These are phyloP conservation scores for Petrocephalus microphthalmus DNA, from an alignment of 2,113 vertebrate genomes.

Conservation along the genomic window DNA sequence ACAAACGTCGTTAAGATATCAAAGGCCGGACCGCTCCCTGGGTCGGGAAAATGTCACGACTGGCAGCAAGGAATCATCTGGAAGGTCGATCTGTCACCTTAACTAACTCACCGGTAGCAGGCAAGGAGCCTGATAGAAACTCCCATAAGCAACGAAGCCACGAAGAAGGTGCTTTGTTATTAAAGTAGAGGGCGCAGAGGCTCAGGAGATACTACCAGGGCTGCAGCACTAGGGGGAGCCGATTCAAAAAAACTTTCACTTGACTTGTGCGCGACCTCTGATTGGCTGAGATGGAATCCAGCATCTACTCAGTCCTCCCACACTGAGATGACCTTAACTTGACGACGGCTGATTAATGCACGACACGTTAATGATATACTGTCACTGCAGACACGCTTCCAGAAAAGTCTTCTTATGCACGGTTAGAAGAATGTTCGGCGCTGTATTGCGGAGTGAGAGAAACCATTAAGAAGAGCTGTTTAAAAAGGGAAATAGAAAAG, in stretches of 20 bases:
- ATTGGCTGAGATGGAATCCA: not conserved
- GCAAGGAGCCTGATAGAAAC: not conserved
- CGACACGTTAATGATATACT: not conserved
- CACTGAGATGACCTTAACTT: not conserved
- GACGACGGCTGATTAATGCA: not conserved
- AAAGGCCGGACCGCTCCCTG: not conserved
- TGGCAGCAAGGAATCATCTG: not conserved
- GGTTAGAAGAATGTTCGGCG: not conserved
- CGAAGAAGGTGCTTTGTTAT: not conserved
- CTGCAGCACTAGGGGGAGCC: not conserved
- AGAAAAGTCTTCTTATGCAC: not conserved
- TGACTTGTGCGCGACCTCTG: not conserved
- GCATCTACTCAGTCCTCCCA: not conserved
- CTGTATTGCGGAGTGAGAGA: not conserved
- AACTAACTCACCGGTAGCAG: not conserved
- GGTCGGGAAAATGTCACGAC: not conserved
- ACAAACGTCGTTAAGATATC: not conserved
- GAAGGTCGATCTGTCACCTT: not conserved
- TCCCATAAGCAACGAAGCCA: not conserved
- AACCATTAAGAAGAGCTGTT: not conserved
- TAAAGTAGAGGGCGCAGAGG: not conserved
- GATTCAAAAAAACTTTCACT: not conserved
- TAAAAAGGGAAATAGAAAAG: too few species aligned
- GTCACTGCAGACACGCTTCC: not conserved
- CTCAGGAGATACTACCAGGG: not conserved